Percentiles rank a stretch among this genome's conserved stretches.
Conservation (phyloP, 2,888 invertebrate genomes). For the Holacanthella duospinosa region DNA sequence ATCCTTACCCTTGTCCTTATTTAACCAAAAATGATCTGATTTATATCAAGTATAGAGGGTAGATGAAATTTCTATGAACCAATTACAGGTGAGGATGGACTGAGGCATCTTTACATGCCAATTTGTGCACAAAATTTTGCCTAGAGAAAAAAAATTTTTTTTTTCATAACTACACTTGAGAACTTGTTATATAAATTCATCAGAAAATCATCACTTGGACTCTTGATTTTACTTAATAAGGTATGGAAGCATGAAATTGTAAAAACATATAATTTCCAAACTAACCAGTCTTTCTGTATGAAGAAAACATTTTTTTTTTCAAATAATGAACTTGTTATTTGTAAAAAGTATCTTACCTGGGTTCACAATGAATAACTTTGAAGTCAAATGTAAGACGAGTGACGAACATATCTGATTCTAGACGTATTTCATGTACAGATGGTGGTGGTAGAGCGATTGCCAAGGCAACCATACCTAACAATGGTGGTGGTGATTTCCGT, state of each 20-base stretch:
- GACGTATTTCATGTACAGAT: constrained; percentile 88
- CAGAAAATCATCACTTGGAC: not conserved
- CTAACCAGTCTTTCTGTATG: no score
- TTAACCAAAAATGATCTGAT: not conserved
- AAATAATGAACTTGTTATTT: not conserved
- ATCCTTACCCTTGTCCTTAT: not conserved
- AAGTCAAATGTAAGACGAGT: constrained; percentile 92
- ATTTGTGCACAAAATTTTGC: not conserved
- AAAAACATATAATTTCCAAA: no score
- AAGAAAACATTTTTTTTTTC: no score
- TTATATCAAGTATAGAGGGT: not conserved
- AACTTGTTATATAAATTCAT: not conserved
- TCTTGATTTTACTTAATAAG: not conserved
- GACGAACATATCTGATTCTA: constrained; percentile 93
- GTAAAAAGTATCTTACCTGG: constrained; percentile 55
- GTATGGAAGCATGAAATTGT: not conserved
- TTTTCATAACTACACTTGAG: no score
- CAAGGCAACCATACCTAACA: constrained; percentile 85
- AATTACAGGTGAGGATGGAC: not conserved
- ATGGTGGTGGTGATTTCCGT: constrained; percentile 72
- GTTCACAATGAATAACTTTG: constrained; percentile 93
- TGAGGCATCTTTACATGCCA: not conserved
- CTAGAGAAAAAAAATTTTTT: not conserved
- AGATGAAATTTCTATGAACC: not conserved
- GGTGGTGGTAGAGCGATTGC: constrained; percentile 95